Evolutionary conservation across 2,113 vertebrate species (phyloP).

Genomic region (Nesogale talazaci): DNA sequence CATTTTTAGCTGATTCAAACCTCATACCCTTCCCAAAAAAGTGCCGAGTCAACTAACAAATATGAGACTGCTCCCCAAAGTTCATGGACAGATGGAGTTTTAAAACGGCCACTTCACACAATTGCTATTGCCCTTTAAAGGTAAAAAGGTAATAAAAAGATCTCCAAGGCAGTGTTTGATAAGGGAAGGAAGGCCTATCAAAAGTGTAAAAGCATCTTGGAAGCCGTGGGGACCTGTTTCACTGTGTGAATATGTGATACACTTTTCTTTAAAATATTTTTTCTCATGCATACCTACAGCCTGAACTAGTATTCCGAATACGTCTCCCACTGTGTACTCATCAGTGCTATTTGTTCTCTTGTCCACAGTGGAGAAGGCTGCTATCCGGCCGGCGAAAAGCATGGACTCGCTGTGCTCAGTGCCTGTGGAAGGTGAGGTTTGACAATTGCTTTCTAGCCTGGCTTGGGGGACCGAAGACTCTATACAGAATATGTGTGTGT

Average conservation of each 20-base stretch:
- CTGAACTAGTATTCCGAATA: not conserved
- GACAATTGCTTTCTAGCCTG: not conserved
- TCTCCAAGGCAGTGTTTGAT: not conserved
- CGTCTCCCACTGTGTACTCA: conserved; percentile 30
- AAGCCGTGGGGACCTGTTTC: not conserved
- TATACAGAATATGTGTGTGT: not conserved
- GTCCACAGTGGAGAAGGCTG: conserved; percentile 91
- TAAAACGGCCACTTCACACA: not conserved
- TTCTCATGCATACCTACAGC: not conserved
- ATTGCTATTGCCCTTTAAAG: not conserved
- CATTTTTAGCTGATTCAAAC: conserved; percentile 13
- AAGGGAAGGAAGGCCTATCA: not conserved
- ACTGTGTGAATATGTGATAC: not conserved
- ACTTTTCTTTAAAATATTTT: not conserved
- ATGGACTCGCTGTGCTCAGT: conserved; percentile 98
- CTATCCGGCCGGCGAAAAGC: conserved; percentile 96
- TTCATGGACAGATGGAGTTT: too few species aligned
- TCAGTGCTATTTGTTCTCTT: conserved; percentile 46
- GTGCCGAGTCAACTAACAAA: not conserved
- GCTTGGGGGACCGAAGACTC: too few species aligned
- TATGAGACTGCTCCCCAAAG: too few species aligned
- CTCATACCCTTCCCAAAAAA: not conserved
- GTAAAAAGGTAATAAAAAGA: too few species aligned
- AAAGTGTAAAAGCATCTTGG: not conserved
- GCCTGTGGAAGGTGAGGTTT: conserved; percentile 92